phyloP scores from a whole-genome alignment of 2,888 invertebrate genomes.

The Linnaemya vulpina region DNA sequence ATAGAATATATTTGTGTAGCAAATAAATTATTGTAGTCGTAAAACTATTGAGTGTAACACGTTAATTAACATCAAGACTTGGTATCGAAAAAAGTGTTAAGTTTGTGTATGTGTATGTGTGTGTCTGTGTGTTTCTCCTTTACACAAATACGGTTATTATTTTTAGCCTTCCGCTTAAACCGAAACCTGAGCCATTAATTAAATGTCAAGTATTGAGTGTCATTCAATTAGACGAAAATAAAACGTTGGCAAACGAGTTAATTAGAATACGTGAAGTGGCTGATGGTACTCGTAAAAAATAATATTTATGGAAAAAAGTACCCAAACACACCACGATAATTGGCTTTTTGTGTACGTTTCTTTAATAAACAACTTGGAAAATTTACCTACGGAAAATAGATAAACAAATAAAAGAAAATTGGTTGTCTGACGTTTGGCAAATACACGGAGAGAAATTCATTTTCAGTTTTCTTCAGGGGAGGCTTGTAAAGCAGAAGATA shows the following conservation, averaged over 20 bases:
- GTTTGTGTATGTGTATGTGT: too few relatives aligned
- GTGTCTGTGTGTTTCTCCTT: too few relatives aligned
- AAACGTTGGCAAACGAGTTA: not conserved
- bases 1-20: too few relatives aligned
- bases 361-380: constrained; percentile 1
- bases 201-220: not conserved
- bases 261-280: not conserved
- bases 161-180: not conserved
- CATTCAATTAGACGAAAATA: constrained; percentile 11
- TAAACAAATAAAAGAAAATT: not conserved
- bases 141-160: not conserved
- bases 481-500: too few relatives aligned
- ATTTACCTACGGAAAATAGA: not conserved
- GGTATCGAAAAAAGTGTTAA: too few relatives aligned
- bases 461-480: too few relatives aligned
- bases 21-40: too few relatives aligned
- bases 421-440: not conserved
- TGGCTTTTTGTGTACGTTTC: constrained; percentile 17
- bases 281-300: constrained; percentile 26
- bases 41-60: too few relatives aligned
- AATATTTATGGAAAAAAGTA: constrained; percentile 28
- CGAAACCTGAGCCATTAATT: not conserved
- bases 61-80: too few relatives aligned
- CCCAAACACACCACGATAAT: constrained; percentile 10
- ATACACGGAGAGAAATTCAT: not conserved